Evolutionary conservation across 2,113 vertebrate genomes (phyloP).

Genomic region (Sylvietta virens): DNA sequence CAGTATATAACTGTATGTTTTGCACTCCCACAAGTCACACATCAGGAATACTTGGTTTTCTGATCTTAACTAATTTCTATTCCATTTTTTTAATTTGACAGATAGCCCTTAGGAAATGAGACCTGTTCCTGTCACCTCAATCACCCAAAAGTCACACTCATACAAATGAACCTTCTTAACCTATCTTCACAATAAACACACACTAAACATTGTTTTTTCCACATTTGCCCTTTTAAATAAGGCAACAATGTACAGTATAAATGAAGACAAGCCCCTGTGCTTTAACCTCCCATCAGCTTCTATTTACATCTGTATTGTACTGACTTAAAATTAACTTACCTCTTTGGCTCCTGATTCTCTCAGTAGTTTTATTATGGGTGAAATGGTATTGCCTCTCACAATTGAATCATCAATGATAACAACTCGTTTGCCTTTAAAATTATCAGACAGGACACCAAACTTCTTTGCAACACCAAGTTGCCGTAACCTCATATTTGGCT

Average conservation of each 20-base stretch:
- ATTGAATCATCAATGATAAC: constrained; percentile 96
- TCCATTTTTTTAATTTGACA: neutral
- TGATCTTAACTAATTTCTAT: neutral
- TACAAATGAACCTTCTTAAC: neutral
- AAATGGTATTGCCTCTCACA: constrained; percentile 96
- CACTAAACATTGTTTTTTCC: neutral
- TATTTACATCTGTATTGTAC: neutral
- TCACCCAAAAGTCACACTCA: neutral
- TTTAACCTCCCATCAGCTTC: neutral
- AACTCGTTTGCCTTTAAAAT: constrained; percentile 93
- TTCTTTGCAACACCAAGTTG: constrained; percentile 98
- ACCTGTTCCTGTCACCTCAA: neutral
- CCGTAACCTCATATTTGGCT: constrained; percentile 94
- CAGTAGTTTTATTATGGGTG: constrained; percentile 95
- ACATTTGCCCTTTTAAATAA: neutral
- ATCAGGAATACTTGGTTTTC: neutral
- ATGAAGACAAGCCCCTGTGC: neutral
- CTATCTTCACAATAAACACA: neutral
- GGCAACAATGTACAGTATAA: neutral
- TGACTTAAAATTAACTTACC: constrained; percentile 70
- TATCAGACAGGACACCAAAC: constrained; percentile 93
- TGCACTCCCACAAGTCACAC: neutral
- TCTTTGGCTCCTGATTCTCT: constrained; percentile 95
- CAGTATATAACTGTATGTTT: neutral
- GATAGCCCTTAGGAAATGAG: neutral